Conservation (phyloP, 2,113 vertebrate species). For the Bettongia penicillata region DNA sequence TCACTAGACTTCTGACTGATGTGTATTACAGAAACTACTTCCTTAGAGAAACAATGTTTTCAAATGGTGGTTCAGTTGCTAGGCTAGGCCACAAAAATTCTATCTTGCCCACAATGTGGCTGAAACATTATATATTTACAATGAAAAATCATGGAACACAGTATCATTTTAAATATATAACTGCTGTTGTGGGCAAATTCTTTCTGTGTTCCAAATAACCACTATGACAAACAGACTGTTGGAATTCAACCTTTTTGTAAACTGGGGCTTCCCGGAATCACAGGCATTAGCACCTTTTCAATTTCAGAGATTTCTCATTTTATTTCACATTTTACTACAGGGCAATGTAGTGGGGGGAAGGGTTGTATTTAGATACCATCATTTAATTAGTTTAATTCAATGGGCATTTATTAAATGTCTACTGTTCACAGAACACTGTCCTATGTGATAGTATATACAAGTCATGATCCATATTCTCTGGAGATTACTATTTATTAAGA, state of each 20-base stretch:
- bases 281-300: background rate
- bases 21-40: background rate
- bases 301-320: background rate
- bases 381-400: background rate
- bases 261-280: background rate
- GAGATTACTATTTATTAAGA: background rate
- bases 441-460: background rate
- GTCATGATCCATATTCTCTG: background rate
- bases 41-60: background rate
- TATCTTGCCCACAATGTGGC: background rate
- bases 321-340: background rate
- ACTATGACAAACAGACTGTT: background rate
- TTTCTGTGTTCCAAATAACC: background rate
- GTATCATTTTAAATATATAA: background rate
- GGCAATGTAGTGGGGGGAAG: background rate
- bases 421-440: background rate
- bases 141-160: background rate
- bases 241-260: background rate
- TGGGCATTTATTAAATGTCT: background rate
- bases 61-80: background rate
- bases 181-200: background rate
- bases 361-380: no score
- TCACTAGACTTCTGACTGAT: background rate
- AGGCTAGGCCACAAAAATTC: background rate
- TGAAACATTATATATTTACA: background rate